Conservation (phyloP, 2,888 invertebrate species). For the Drepana falcataria region DNA sequence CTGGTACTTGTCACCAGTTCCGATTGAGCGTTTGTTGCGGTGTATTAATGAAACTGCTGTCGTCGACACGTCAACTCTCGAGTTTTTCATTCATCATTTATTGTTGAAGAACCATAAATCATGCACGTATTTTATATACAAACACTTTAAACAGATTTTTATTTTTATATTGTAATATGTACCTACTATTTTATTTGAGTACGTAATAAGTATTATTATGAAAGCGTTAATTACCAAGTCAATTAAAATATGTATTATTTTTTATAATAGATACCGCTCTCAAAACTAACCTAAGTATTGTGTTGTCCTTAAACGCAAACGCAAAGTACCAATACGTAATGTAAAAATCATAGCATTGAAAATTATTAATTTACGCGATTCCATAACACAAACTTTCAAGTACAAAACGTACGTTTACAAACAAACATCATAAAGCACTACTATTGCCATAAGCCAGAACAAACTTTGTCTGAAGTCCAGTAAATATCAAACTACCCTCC, state of each 20-base stretch:
- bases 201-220: no score
- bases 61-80: constrained; percentile 10
- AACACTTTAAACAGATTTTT: no score
- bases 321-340: no score
- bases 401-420: neutral
- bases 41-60: constrained; percentile 11
- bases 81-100: constrained; percentile 4
- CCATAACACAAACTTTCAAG: neutral
- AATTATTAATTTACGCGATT: no score
- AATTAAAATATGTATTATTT: no score
- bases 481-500: constrained; percentile 27
- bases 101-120: constrained; percentile 5
- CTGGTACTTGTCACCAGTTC: constrained; percentile 73
- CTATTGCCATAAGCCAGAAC: constrained; percentile 4
- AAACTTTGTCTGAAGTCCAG: constrained; percentile 34
- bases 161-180: no score
- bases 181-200: no score
- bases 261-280: no score
- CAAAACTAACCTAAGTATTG: no score
- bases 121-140: neutral
- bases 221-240: no score
- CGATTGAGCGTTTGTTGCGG: constrained; percentile 60
- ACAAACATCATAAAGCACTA: neutral
- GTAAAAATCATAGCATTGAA: no score
- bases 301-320: no score